These are phyloP conservation scores for Strigamia maritima DNA, from an alignment of 2,888 invertebrate species.

Conservation along the genomic window DNA sequence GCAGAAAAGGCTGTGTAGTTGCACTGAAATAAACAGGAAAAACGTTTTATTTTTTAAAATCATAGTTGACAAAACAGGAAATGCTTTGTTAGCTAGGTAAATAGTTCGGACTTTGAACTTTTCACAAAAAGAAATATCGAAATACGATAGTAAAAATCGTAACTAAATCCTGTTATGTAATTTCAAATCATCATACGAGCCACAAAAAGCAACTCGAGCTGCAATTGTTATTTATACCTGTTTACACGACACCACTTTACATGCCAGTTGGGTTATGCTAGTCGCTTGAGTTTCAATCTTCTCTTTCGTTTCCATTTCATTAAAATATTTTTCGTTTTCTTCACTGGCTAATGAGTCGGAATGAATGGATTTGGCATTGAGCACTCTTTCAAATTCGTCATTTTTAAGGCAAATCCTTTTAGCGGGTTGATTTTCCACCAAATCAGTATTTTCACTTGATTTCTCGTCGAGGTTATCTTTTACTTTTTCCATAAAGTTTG, in stretches of 20 bases:
- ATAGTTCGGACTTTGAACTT: no score
- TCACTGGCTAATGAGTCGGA: background rate
- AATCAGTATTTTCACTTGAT: background rate
- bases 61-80: no score
- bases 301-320: background rate
- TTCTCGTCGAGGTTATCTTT: background rate
- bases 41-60: no score
- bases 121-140: no score
- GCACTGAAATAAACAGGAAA: background rate
- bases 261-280: background rate
- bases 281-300: conserved; percentile 2
- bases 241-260: conserved; percentile 8
- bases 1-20: background rate
- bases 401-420: background rate
- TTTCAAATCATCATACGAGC: no score
- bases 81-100: no score
- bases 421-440: background rate
- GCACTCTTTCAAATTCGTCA: background rate
- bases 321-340: conserved; percentile 1
- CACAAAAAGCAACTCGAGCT: no score
- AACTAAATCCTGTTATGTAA: no score
- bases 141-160: no score
- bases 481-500: background rate
- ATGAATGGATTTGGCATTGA: conserved; percentile 12
- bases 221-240: background rate